These are phyloP conservation scores for Shargacucullia verbasci DNA, from an alignment of 2,888 invertebrate species.

Conservation along the genomic window DNA sequence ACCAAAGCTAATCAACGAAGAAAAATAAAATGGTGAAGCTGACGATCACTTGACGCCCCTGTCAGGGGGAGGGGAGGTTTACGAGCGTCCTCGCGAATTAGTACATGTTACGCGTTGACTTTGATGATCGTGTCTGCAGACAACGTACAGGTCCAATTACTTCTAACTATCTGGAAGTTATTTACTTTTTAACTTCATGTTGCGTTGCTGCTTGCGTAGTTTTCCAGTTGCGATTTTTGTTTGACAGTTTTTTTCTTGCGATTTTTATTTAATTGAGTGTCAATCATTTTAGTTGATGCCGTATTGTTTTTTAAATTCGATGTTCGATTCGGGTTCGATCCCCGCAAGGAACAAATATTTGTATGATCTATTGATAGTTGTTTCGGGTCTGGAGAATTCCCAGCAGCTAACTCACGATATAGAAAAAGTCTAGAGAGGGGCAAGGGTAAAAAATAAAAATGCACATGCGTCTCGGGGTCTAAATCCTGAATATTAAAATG, in stretches of 20 bases:
- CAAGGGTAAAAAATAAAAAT: too few species aligned
- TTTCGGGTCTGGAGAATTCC: too few species aligned
- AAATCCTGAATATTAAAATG: too few species aligned
- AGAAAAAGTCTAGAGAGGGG: too few species aligned
- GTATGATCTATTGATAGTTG: too few species aligned
- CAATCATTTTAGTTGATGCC: constrained; percentile 4
- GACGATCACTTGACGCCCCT: constrained; percentile 18
- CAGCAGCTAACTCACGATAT: too few species aligned
- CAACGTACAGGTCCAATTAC: constrained; percentile 27
- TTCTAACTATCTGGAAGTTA: constrained; percentile 12
- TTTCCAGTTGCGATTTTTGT: constrained; percentile 2
- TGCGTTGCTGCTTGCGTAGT: background rate
- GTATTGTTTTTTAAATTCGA: too few species aligned
- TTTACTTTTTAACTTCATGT: constrained; percentile 5
- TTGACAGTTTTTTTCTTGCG: constrained; percentile 4
- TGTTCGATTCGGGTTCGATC: too few species aligned
- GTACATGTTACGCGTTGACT: constrained; percentile 38
- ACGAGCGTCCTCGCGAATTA: constrained; percentile 39
- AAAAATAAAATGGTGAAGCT: background rate
- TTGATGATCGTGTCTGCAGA: constrained; percentile 29
- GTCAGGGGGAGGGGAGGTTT: constrained; percentile 29
- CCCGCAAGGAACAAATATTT: too few species aligned
- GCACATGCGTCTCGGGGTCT: too few species aligned
- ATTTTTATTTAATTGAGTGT: constrained; percentile 14
- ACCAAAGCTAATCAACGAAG: background rate